These are phyloP conservation scores for Drosophila eugracilis DNA, from an alignment of 1,140 invertebrate genomes.

Conservation along the genomic window DNA sequence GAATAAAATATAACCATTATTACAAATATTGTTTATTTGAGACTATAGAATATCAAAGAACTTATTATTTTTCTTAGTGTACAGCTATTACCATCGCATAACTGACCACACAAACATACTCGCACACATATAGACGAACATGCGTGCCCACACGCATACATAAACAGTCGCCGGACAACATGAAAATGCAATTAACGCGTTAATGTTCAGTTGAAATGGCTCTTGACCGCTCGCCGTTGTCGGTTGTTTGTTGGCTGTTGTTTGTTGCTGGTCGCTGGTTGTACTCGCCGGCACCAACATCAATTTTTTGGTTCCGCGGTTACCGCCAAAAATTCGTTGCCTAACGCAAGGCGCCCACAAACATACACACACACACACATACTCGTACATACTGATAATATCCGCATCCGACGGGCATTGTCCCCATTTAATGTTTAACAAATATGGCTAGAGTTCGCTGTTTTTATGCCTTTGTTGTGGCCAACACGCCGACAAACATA, in stretches of 20 bases:
- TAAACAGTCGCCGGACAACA: constrained; percentile 53
- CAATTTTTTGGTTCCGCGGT: constrained; percentile 44
- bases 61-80: neutral
- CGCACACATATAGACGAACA: constrained; percentile 20
- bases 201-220: constrained; percentile 75
- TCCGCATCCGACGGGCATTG: constrained; percentile 15
- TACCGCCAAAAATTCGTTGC: constrained; percentile 36
- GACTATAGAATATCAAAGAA: too few relatives aligned
- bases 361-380: neutral
- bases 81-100: constrained; percentile 32
- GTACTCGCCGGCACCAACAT: constrained; percentile 21
- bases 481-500: constrained; percentile 33
- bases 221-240: constrained; percentile 36
- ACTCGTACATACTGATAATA: neutral
- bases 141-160: constrained; percentile 35
- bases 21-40: too few relatives aligned
- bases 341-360: constrained; percentile 46
- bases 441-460: constrained; percentile 17
- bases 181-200: constrained; percentile 81
- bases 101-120: constrained; percentile 47
- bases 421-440: constrained; percentile 44
- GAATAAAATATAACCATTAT: too few relatives aligned
- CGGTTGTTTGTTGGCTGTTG: constrained; percentile 11
- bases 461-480: constrained; percentile 12
- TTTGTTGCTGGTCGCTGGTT: constrained; percentile 21